Conservation (phyloP, 2,888 invertebrate genomes). For the Epistrophe grossulariae region DNA sequence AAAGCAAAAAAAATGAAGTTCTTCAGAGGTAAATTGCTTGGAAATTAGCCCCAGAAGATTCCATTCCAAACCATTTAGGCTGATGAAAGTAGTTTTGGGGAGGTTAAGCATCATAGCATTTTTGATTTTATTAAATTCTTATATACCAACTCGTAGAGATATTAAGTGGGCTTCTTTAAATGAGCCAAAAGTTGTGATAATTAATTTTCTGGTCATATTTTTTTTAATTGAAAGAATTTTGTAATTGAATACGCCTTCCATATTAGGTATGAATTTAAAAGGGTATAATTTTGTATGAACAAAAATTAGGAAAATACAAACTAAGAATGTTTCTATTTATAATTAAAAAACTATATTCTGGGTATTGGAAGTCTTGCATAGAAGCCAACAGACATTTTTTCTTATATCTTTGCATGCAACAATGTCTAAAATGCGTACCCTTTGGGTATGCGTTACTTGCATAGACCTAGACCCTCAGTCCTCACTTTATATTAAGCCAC, state of each 20-base stretch:
- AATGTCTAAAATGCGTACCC: slow-evolving; percentile 27
- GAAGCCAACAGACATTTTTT: too few relatives aligned
- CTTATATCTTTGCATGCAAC: slow-evolving; percentile 11
- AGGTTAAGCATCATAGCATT: not conserved
- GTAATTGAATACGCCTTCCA: not conserved
- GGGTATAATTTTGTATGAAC: not conserved
- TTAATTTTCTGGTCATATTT: slow-evolving; percentile 44
- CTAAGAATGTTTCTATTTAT: not conserved
- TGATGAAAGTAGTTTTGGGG: slow-evolving; percentile 44
- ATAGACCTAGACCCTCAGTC: slow-evolving; percentile 31
- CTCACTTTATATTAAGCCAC: slow-evolving; percentile 21
- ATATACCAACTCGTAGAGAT: slow-evolving; percentile 27
- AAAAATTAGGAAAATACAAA: not conserved
- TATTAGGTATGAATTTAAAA: not conserved
- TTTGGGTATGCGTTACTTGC: slow-evolving; percentile 24
- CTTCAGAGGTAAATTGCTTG: slow-evolving; percentile 70
- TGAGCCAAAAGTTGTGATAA: slow-evolving; percentile 49
- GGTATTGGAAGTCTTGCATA: too few relatives aligned
- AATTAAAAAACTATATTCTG: too few relatives aligned
- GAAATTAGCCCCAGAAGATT: slow-evolving; percentile 72
- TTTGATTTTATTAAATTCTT: slow-evolving; percentile 40
- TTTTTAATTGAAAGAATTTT: not conserved
- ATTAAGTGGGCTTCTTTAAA: slow-evolving; percentile 42
- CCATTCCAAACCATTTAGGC: slow-evolving; percentile 70
- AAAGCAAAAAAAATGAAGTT: slow-evolving; percentile 46